Base-by-base conservation (phyloP, 2,113 vertebrate genomes). In the Sorex araneus region DNA sequence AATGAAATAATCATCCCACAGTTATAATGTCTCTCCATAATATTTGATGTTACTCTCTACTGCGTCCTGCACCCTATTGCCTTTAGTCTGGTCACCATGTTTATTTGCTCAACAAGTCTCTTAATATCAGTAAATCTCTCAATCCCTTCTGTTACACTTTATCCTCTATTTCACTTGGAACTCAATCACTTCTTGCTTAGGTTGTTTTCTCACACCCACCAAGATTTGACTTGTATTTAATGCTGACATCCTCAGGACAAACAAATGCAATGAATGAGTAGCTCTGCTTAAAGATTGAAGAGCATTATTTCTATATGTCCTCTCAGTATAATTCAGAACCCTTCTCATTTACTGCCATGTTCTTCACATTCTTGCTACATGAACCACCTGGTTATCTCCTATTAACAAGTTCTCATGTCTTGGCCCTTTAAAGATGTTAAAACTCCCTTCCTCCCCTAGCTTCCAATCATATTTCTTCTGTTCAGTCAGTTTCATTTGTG, bases 241-340 rank as follows among this genome's bases (percentile, higher is more conserved):
- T 36, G 16, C 27, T 88, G 60, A 54, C 6, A 54, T 63, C 9
- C n/a, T 89, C 71, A 54, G 12, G 25, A 32, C 28, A 92, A 76
- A 76, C 34, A 15, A 71, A 19, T 77, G 93, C 28, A 30, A 40
- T 78, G 28, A 16, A 54, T 40, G 28, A 28, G 30, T 16, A 74
- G n/a, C 45, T 16, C 34, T 69, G 23, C 19, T 47, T 71, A 30
- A 30, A 88, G 36, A 92, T 57, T 77, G 91, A 84, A 90, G 36
- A 8, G 8, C 2, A 19, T 45, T 36, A 71, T 47, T 34, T 78
- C 63, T 77, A 1, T 63, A 21, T 9, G 16, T 1, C 40, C 30
- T 71, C 34, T 85, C 16, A 8, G 28, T 54, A 66, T 74, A 54
- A 75, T 66, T 25, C n/a, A 50, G 16, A 77, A 45, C 75, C 16